Evolutionary conservation across 2,888 invertebrate species (phyloP).

Genomic region (Achlya flavicornis): DNA sequence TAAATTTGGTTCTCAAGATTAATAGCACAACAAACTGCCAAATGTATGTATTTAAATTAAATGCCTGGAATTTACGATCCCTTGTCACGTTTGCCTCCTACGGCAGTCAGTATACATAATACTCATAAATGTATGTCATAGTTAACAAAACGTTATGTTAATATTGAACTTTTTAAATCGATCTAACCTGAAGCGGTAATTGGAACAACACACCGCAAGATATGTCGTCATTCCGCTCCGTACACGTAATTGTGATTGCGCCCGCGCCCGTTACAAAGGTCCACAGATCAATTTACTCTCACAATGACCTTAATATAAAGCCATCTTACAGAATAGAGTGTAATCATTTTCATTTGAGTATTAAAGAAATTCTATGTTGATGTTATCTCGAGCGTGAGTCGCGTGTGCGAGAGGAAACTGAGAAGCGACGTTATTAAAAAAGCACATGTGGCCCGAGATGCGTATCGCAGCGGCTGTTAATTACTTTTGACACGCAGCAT

Average conservation of each 20-base stretch:
- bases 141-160: constrained; percentile 30
- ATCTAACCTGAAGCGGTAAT: constrained; percentile 24
- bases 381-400: constrained; percentile 77
- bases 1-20: constrained; percentile 71
- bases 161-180: constrained; percentile 7
- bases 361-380: constrained; percentile 78
- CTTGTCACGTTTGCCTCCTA: constrained; percentile 29
- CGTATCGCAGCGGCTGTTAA: constrained; percentile 81
- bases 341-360: constrained; percentile 74
- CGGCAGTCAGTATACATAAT: background rate
- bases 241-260: constrained; percentile 60
- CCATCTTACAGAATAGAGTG: constrained; percentile 64
- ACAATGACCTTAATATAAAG: constrained; percentile 79
- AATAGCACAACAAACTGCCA: constrained; percentile 62
- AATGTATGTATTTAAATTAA: constrained; percentile 57
- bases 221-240: constrained; percentile 45
- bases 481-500: constrained; percentile 83
- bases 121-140: constrained; percentile 18
- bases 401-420: constrained; percentile 74
- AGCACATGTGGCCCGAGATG: constrained; percentile 80
- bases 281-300: constrained; percentile 76
- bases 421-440: constrained; percentile 79
- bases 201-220: constrained; percentile 43
- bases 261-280: constrained; percentile 57
- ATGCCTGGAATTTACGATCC: constrained; percentile 46